Conservation (phyloP, 2,888 invertebrate genomes). For the Nomada flava region DNA sequence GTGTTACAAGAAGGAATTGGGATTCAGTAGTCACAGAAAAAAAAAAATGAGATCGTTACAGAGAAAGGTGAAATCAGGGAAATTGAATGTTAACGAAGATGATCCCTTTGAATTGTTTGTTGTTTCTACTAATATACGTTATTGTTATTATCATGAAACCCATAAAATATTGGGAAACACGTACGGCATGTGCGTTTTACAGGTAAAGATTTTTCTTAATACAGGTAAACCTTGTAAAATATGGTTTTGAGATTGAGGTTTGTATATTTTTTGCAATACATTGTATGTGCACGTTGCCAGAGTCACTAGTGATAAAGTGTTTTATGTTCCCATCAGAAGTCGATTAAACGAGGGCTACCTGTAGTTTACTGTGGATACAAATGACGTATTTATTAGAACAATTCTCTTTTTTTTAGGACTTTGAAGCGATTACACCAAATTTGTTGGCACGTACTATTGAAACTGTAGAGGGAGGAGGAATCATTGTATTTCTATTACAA, state of each 20-base stretch:
- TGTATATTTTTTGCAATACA: too few relatives aligned
- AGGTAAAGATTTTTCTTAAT: slow-evolving; percentile 85
- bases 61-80: slow-evolving; percentile 94
- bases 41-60: slow-evolving; percentile 94
- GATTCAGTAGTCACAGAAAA: slow-evolving; percentile 91
- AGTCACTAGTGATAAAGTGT: too few relatives aligned
- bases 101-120: slow-evolving; percentile 98
- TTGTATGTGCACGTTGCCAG: too few relatives aligned
- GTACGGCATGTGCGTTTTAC: slow-evolving; percentile 97
- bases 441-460: slow-evolving; percentile 97
- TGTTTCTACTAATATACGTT: slow-evolving; percentile 97
- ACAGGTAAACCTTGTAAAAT: background rate
- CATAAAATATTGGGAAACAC: slow-evolving; percentile 99
- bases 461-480: slow-evolving; percentile 98
- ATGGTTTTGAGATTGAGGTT: background rate
- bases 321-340: background rate
- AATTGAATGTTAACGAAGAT: slow-evolving; percentile 95
- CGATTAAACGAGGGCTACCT: background rate
- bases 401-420: slow-evolving; percentile 88
- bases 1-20: slow-evolving; percentile 96
- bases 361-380: slow-evolving; percentile 5
- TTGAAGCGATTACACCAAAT: slow-evolving; percentile 99
- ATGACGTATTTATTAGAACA: slow-evolving; percentile 9
- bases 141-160: slow-evolving; percentile 98
- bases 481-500: slow-evolving; percentile 94